Base-by-base conservation (phyloP, 2,888 invertebrate genomes). In the Eupithecia inturbata region DNA sequence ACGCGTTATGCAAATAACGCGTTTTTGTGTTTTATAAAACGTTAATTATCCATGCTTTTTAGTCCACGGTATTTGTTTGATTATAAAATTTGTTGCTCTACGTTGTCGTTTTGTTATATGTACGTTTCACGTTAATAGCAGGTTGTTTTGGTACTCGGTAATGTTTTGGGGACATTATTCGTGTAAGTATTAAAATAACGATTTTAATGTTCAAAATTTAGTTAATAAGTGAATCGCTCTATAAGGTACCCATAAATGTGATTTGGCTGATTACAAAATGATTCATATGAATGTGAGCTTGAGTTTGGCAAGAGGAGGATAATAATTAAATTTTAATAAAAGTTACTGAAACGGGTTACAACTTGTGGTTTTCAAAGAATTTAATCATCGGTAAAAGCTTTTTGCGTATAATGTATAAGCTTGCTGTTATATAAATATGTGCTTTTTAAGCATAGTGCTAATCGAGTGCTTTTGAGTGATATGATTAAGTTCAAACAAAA, bases 1-100 rank as follows among this genome's bases (percentile, higher is more conserved):
- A 80, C 75, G 73, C 74, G 75, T 73, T 75, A 70, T 73, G 74
- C 68, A 71, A 81, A 73, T 76, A 70, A 72, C 67, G 68, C 53
- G 67, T 57, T 72, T 79, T 79, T 77, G 57, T 67, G 62, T 71
- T 67, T 74, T 22, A 49, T 73, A 70, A 73, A 71, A 39, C 6
- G 62, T 57, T 57, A 31, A 62, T 70, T 72, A 60, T 33, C 16
- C 53, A 45, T 39, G 28, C 7, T 57, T 5, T 71, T 45, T 68
- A 71, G 71, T 41, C 22, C 67, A 73, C 63, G 41, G 45, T 16
- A 39, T 39, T n/a, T 53, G 36, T 49, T 60, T 57, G 36, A 36
- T 63, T 39, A 19, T 26, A 33, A 31, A 66, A 33, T 66, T 67
- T 66, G 71, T 67, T 45, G 22, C 36, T 62, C n/a, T 64, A 22